phyloP scores from a whole-genome alignment of 2,888 invertebrate species.

The Drosophila lacicola region DNA sequence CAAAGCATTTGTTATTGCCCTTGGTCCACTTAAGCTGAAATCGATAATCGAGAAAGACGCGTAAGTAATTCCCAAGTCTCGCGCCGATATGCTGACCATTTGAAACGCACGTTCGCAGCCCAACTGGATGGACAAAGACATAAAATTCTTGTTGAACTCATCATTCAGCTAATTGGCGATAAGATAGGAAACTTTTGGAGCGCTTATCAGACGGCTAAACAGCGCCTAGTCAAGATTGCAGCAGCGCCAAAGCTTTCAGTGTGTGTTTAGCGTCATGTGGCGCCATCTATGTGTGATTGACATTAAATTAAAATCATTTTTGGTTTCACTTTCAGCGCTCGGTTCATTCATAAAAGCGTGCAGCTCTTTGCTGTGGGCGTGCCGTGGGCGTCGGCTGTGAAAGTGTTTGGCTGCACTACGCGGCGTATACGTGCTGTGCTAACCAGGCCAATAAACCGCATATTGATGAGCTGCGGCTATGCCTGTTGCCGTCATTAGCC shows the following conservation, averaged over 20 bases:
- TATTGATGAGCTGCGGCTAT: constrained; percentile 65
- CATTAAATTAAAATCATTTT: background rate
- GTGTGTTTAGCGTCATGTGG: constrained; percentile 1
- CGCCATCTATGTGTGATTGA: constrained; percentile 65
- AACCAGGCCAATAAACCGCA: constrained; percentile 50
- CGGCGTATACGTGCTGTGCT: constrained; percentile 51
- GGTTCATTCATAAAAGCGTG: constrained; percentile 49
- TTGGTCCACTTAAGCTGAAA: constrained; percentile 26
- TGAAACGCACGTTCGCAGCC: constrained; percentile 38
- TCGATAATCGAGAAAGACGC: constrained; percentile 15
- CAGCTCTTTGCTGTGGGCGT: constrained; percentile 44
- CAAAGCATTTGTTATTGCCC: constrained; percentile 64
- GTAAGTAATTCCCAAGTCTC: constrained; percentile 10
- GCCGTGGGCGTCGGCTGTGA: constrained; percentile 49
- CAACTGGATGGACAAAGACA: constrained; percentile 50
- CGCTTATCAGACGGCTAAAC: constrained; percentile 57
- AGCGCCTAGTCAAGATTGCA: constrained; percentile 18
- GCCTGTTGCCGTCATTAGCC: constrained; percentile 60
- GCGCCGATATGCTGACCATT: constrained; percentile 34
- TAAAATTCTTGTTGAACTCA: constrained; percentile 47
- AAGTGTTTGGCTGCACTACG: constrained; percentile 50
- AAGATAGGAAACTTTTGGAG: constrained; percentile 61
- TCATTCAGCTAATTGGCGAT: constrained; percentile 60
- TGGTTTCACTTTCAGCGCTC: constrained; percentile 43
- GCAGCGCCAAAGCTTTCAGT: constrained; percentile 31